Conservation (phyloP, 2,113 vertebrate genomes). For the Suricata suricatta region DNA sequence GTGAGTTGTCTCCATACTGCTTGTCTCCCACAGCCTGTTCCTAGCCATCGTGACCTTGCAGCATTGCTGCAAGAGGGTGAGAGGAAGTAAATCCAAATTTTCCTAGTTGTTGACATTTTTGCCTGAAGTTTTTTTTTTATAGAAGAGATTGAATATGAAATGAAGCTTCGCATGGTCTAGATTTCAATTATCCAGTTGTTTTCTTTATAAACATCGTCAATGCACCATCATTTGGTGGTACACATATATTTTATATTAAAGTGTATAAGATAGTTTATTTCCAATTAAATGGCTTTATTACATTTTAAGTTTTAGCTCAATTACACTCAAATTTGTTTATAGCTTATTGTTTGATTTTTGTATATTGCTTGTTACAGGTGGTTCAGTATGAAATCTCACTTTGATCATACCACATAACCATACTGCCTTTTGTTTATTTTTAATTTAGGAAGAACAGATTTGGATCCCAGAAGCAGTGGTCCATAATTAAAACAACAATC, state of each 20-base stretch:
- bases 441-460: not conserved
- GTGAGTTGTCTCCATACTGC: not conserved
- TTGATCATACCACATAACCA: not conserved
- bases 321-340: conserved; percentile 3
- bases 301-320: not conserved
- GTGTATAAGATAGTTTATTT: conserved; percentile 30
- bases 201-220: not conserved
- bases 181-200: not conserved
- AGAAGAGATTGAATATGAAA: not conserved
- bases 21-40: not conserved
- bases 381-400: conserved; percentile 25
- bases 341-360: not conserved
- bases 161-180: not conserved
- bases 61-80: not conserved
- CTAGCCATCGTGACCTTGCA: not conserved
- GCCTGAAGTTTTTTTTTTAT: not conserved
- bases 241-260: not conserved
- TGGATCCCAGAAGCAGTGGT: not conserved
- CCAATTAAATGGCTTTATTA: not conserved
- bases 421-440: not conserved
- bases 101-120: not conserved
- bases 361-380: not conserved
- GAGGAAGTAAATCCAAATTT: not conserved
- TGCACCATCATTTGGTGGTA: not conserved
- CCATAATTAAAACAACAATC: not conserved